Conservation (phyloP, 2,113 vertebrate genomes). For the Amphiprion ocellaris region DNA sequence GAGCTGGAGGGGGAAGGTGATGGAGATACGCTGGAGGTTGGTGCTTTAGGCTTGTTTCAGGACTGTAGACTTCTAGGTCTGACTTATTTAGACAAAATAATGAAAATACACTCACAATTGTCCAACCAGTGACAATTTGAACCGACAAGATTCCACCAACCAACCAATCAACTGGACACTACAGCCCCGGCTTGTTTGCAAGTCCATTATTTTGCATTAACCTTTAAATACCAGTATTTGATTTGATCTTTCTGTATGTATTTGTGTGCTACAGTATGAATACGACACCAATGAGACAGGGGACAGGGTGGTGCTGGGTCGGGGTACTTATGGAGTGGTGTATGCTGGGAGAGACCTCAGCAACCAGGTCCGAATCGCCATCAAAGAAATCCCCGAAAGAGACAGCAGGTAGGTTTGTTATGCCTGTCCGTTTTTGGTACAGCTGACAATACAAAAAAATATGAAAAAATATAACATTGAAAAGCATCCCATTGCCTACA, state of each 20-base stretch:
- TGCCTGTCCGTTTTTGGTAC: no score
- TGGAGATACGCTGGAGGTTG: slow-evolving; percentile 92
- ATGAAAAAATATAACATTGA: no score
- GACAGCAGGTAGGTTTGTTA: slow-evolving; percentile 87
- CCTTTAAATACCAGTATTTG: no score
- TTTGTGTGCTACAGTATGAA: slow-evolving; percentile 83
- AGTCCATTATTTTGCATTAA: neutral
- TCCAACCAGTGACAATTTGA: no score
- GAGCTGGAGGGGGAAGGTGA: slow-evolving; percentile 91
- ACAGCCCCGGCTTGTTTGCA: no score
- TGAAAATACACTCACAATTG: no score
- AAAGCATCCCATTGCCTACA: no score
- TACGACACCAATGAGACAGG: slow-evolving; percentile 90
- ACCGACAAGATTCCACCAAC: no score
- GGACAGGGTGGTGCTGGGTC: slow-evolving; percentile 90
- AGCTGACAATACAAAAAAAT: no score
- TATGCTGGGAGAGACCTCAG: slow-evolving; percentile 91
- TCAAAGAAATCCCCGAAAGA: slow-evolving; percentile 94
- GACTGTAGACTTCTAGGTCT: no score
- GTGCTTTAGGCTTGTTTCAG: neutral
- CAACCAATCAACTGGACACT: no score
- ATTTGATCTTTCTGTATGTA: neutral
- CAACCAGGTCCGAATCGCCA: slow-evolving; percentile 93
- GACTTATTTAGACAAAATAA: no score
- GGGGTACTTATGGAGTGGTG: slow-evolving; percentile 92